Conservation (phyloP, 2,888 invertebrate species). For the Elegia similella region DNA sequence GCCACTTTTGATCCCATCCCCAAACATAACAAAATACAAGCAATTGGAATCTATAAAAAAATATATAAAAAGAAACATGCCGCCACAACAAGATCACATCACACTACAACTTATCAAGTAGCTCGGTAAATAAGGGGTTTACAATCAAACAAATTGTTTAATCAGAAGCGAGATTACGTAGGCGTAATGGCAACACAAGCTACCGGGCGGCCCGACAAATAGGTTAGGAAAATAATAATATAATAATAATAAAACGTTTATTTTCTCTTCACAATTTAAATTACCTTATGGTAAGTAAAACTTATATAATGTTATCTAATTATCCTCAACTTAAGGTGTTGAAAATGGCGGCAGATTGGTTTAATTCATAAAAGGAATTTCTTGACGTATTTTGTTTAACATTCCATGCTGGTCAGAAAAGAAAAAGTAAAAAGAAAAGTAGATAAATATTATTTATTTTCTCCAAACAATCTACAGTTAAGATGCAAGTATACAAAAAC, state of each 20-base stretch:
- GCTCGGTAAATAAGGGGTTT: slow-evolving; percentile 35
- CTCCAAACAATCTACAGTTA: too few species aligned
- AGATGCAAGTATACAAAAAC: too few species aligned
- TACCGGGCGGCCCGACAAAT: background rate
- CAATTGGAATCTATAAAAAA: background rate
- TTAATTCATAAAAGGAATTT: background rate
- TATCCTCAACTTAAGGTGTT: too few species aligned
- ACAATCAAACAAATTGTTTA: slow-evolving; percentile 44
- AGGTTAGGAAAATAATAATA: background rate
- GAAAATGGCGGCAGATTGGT: background rate
- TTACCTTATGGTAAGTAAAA: too few species aligned
- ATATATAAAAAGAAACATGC: background rate
- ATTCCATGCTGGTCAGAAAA: too few species aligned
- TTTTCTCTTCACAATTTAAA: too few species aligned
- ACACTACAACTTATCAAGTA: slow-evolving; percentile 27
- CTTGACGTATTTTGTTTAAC: too few species aligned
- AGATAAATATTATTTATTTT: too few species aligned
- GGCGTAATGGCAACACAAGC: background rate
- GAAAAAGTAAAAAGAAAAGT: too few species aligned
- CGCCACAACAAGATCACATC: slow-evolving; percentile 8
- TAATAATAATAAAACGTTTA: too few species aligned
- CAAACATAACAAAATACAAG: background rate
- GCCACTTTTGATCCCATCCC: too few species aligned
- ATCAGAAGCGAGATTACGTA: slow-evolving; percentile 28
- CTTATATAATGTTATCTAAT: too few species aligned